These are phyloP conservation scores for Pteromalus puparum DNA, from an alignment of 1,140 invertebrate species.

Conservation along the genomic window DNA sequence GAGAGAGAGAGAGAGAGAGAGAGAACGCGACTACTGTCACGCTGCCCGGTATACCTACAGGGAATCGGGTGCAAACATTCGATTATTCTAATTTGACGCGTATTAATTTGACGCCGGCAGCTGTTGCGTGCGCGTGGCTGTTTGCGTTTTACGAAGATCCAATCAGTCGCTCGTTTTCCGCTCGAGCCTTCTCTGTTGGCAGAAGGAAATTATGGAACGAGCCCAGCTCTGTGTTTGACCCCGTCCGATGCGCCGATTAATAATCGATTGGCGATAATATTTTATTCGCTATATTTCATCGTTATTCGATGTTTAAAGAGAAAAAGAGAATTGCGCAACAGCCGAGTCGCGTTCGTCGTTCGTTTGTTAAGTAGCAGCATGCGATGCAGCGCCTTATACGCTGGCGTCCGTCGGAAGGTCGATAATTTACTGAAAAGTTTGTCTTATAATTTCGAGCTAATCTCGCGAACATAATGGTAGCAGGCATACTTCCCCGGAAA, in stretches of 20 bases:
- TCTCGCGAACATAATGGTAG: background rate
- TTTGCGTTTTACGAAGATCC: constrained; percentile 44
- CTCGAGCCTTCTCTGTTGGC: background rate
- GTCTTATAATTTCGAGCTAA: constrained; percentile 22
- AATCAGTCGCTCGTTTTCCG: constrained; percentile 6
- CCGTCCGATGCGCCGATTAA: too few relatives aligned
- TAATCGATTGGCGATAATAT: too few relatives aligned
- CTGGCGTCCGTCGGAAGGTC: background rate
- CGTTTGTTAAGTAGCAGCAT: too few relatives aligned
- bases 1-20: too few relatives aligned
- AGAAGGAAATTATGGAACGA: background rate
- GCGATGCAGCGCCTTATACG: too few relatives aligned
- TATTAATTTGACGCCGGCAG: background rate
- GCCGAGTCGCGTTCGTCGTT: too few relatives aligned
- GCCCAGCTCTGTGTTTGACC: too few relatives aligned
- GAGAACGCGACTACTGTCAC: too few relatives aligned
- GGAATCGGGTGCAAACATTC: constrained; percentile 53
- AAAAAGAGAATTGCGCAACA: background rate
- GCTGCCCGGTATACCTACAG: background rate
- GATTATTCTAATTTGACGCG: constrained; percentile 59
- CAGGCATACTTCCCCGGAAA: background rate
- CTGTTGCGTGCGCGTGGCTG: background rate
- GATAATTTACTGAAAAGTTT: constrained; percentile 14
- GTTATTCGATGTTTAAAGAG: background rate
- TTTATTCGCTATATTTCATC: too few relatives aligned